Evolutionary conservation across 1,140 invertebrate species (phyloP).

Genomic region (Drosophila ficusphila): DNA sequence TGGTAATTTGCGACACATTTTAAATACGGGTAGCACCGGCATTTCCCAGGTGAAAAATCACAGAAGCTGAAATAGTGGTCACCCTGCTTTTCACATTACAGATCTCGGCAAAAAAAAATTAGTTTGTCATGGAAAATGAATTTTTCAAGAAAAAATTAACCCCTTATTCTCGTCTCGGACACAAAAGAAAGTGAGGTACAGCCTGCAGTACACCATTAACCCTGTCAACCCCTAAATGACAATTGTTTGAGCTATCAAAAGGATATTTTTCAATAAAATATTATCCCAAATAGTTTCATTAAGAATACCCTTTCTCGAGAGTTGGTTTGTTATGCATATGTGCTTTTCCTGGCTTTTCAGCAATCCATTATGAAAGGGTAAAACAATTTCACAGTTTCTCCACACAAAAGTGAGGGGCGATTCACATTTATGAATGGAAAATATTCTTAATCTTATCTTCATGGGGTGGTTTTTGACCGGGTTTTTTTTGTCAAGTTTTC

Average conservation of each 20-base stretch:
- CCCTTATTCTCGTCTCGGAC: conserved; percentile 29
- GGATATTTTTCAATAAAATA: conserved; percentile 49
- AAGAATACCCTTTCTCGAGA: background rate
- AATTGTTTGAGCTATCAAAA: conserved; percentile 32
- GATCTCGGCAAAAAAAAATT: conserved; percentile 26
- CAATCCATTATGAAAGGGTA: background rate
- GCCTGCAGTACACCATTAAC: conserved; percentile 30
- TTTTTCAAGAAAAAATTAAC: conserved; percentile 44
- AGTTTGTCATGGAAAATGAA: conserved; percentile 27
- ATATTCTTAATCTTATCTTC: conserved; percentile 24
- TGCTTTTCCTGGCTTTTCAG: conserved; percentile 9
- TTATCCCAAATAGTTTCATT: conserved; percentile 25
- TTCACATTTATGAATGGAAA: conserved; percentile 28
- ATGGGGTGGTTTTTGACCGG: conserved; percentile 26
- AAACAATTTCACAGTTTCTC: conserved; percentile 6
- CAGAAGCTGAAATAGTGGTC: conserved; percentile 7
- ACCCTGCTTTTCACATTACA: conserved; percentile 7
- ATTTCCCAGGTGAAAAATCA: conserved; percentile 24
- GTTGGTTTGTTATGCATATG: conserved; percentile 9
- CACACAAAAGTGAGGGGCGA: conserved; percentile 1
- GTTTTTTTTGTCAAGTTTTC: conserved; percentile 44
- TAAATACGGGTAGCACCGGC: conserved; percentile 29
- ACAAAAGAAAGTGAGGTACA: conserved; percentile 31
- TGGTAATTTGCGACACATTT: conserved; percentile 20
- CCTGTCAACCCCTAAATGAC: conserved; percentile 44